Conservation (phyloP, 2,888 invertebrate species). For the Odontothrips loti region DNA sequence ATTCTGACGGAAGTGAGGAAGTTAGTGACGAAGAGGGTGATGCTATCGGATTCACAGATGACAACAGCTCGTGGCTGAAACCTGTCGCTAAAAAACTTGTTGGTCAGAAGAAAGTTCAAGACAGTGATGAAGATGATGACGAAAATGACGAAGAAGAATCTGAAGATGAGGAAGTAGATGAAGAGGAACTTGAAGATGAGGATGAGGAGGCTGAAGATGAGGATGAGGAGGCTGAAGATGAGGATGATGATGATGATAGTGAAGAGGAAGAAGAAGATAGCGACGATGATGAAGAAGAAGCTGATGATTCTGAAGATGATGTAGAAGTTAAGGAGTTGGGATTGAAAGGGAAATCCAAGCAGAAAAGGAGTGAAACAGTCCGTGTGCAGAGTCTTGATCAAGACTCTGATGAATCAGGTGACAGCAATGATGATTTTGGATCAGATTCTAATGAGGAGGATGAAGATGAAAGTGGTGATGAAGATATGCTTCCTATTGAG, state of each 20-base stretch:
- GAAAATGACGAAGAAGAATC: constrained; percentile 50
- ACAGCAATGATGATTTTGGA: constrained; percentile 42
- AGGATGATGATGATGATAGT: background rate
- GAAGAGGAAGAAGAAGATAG: background rate
- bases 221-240: background rate
- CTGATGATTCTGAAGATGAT: constrained; percentile 28
- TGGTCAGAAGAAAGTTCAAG: constrained; percentile 35
- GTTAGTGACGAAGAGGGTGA: constrained; percentile 38
- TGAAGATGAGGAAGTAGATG: constrained; percentile 43
- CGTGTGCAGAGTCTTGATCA: constrained; percentile 32
- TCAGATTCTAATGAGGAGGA: constrained; percentile 46
- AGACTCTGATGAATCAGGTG: constrained; percentile 33
- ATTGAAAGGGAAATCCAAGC: constrained; percentile 9
- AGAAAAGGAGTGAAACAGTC: constrained; percentile 20
- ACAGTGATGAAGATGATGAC: constrained; percentile 51
- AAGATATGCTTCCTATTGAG: constrained; percentile 80
- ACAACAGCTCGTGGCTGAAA: constrained; percentile 67
- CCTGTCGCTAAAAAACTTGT: constrained; percentile 43
- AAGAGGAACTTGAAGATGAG: constrained; percentile 28
- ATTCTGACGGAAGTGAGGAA: constrained; percentile 34
- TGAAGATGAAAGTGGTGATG: constrained; percentile 51
- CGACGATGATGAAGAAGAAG: constrained; percentile 27
- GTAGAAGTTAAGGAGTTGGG: constrained; percentile 7
- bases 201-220: constrained; percentile 9
- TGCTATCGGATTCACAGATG: constrained; percentile 60